phyloP scores from a whole-genome alignment of 2,797 vertebrate species.

The Ispidina lecontei region DNA sequence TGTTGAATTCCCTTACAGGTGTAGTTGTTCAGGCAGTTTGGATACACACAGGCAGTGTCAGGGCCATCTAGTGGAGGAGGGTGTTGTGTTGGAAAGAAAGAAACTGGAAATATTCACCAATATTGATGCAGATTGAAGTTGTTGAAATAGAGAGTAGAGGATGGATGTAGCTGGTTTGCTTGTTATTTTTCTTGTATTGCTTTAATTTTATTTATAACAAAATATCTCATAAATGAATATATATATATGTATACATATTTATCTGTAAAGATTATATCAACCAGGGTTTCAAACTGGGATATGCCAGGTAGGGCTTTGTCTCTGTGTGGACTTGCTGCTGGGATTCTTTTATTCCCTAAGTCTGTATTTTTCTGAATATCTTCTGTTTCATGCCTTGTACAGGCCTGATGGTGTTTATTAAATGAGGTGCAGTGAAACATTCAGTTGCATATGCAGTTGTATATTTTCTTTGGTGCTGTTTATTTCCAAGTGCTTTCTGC shows the following conservation, averaged over 20 bases:
- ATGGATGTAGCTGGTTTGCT: fast-evolving
- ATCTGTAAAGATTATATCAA: background rate
- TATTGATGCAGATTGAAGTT: background rate
- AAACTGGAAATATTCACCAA: background rate
- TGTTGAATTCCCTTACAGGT: background rate
- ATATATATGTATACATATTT: background rate
- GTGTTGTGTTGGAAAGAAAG: background rate
- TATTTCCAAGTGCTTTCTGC: background rate
- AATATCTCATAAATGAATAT: background rate
- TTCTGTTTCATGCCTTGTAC: background rate
- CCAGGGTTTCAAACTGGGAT: background rate
- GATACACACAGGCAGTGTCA: background rate
- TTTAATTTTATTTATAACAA: background rate
- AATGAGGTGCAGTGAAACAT: background rate
- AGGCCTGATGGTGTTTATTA: background rate
- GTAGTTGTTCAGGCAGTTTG: background rate
- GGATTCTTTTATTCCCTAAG: background rate
- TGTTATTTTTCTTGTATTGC: background rate
- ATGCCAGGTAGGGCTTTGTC: background rate
- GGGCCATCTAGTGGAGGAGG: conserved; percentile 62
- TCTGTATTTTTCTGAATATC: background rate
- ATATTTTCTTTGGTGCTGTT: background rate
- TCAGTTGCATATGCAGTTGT: background rate
- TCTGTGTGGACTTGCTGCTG: background rate
- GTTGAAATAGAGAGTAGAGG: background rate